Percentiles rank a stretch among this genome's conserved stretches.
phyloP scores from a whole-genome alignment of 2,113 vertebrate genomes.

The Chinchilla lanigera region DNA sequence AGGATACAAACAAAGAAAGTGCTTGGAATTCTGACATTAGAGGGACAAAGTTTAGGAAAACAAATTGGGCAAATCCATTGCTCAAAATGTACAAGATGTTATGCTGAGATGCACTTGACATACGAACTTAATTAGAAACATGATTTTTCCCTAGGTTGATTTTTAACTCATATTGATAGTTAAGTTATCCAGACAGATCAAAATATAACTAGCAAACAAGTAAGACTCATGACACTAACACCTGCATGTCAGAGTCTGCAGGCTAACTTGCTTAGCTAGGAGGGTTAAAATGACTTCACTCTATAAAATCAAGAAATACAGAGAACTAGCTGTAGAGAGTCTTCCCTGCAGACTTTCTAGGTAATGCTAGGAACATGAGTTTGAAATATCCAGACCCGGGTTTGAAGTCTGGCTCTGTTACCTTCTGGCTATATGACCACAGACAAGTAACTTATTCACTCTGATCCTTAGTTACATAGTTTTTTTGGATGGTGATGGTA shows the following conservation, averaged over 20 bases:
- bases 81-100: not conserved
- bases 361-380: not conserved
- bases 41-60: conserved; percentile 18
- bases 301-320: not conserved
- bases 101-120: not conserved
- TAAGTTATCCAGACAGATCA: not conserved
- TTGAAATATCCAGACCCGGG: not conserved
- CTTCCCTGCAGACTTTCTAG: not conserved
- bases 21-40: not conserved
- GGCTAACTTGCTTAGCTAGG: not conserved
- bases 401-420: not conserved
- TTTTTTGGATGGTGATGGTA: not conserved
- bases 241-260: not conserved
- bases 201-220: not conserved
- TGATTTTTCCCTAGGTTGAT: conserved; percentile 20
- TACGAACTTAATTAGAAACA: not conserved
- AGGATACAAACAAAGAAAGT: not conserved
- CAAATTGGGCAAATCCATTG: not conserved
- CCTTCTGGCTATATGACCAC: not conserved
- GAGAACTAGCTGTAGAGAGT: not conserved
- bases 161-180: not conserved
- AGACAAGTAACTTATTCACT: not conserved
- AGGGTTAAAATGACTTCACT: not conserved
- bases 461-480: not conserved
- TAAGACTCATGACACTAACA: not conserved